Percentiles rank a stretch among this genome's conserved stretches.
phyloP scores from a whole-genome alignment of 2,113 vertebrate species.

The Lophotis ruficrista region DNA sequence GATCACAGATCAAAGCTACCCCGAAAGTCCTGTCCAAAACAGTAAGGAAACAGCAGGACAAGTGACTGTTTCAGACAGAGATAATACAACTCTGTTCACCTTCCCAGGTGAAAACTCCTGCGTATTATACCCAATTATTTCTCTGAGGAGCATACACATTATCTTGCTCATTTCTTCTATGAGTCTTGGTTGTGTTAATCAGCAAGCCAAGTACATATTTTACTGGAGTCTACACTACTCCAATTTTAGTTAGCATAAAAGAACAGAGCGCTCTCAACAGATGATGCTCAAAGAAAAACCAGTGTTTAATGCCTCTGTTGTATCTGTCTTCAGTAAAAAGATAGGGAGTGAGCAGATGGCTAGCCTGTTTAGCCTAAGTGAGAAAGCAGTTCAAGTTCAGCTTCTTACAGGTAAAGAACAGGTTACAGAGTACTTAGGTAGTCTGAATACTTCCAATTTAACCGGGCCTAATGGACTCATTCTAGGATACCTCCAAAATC shows the following conservation, averaged over 20 bases:
- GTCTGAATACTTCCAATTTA: not conserved
- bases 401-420: not conserved
- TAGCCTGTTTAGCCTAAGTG: not conserved
- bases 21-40: not conserved
- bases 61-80: not conserved
- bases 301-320: not conserved
- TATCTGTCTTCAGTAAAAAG: not conserved
- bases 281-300: not conserved
- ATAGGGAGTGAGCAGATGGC: not conserved
- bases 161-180: not conserved
- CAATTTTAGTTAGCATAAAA: not conserved
- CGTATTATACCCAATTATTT: accelerated
- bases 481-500: not conserved
- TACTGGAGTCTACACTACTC: not conserved
- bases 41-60: not conserved
- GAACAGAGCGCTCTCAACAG: not conserved
- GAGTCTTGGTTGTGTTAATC: not conserved
- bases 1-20: not conserved
- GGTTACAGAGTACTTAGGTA: not conserved
- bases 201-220: not conserved
- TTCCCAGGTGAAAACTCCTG: not conserved
- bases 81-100: not conserved
- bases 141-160: not conserved
- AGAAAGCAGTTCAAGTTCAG: not conserved
- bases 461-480: not conserved